phyloP scores from a whole-genome alignment of 2,113 vertebrate species.

The Mola mola region DNA sequence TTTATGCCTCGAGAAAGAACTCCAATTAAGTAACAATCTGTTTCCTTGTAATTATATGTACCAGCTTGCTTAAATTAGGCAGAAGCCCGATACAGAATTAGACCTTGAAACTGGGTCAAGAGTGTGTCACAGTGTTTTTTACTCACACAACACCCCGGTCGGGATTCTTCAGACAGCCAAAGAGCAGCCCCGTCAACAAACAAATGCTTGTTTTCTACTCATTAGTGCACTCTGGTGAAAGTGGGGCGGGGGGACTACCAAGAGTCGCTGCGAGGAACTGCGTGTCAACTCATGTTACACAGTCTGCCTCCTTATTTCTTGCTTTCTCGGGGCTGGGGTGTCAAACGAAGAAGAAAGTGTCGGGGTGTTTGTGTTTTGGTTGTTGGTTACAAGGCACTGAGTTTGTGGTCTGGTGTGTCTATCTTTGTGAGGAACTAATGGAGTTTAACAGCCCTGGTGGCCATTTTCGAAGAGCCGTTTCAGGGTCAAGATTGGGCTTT shows the following conservation, averaged over 20 bases:
- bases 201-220: conserved; percentile 67
- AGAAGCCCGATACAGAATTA: conserved; percentile 71
- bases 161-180: conserved; percentile 59
- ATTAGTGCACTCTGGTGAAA: conserved; percentile 71
- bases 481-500: background rate
- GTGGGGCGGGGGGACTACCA: conserved; percentile 40
- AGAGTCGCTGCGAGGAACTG: conserved; percentile 55
- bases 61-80: conserved; percentile 75
- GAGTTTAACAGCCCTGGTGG: no score
- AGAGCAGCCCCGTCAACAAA: conserved; percentile 55
- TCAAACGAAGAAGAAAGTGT: conserved; percentile 13
- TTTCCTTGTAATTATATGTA: conserved; percentile 81
- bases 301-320: conserved; percentile 53
- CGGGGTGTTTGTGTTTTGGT: conserved; percentile 28
- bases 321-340: conserved; percentile 22
- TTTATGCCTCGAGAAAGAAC: conserved; percentile 70
- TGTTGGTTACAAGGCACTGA: conserved; percentile 12
- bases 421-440: conserved; percentile 3
- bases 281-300: conserved; percentile 61
- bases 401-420: background rate
- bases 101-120: conserved; percentile 73
- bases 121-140: conserved; percentile 56
- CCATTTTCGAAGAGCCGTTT: background rate
- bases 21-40: conserved; percentile 83
- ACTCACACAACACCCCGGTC: conserved; percentile 56